These are phyloP conservation scores for Xestia rhomboidea DNA, from an alignment of 2,888 invertebrate species.

Conservation along the genomic window DNA sequence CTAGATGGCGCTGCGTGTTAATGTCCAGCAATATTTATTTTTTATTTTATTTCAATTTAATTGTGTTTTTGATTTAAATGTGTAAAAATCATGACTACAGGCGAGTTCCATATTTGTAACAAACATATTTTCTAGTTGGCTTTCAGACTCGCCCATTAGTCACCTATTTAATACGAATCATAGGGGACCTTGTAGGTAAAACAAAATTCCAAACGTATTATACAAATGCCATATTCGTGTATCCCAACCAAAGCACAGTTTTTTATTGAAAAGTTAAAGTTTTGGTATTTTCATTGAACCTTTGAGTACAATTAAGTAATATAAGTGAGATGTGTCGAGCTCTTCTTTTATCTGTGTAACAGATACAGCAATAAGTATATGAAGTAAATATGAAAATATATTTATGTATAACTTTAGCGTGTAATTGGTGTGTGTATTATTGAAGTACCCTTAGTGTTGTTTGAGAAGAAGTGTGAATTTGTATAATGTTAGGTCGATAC, in stretches of 20 bases:
- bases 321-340: slow-evolving; percentile 87
- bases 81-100: too few relatives aligned
- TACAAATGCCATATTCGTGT: slow-evolving; percentile 69
- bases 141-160: slow-evolving; percentile 49
- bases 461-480: slow-evolving; percentile 72
- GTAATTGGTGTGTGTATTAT: slow-evolving; percentile 74
- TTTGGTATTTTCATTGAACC: slow-evolving; percentile 66
- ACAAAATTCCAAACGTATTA: slow-evolving; percentile 64
- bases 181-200: slow-evolving; percentile 76
- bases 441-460: slow-evolving; percentile 71
- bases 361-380: slow-evolving; percentile 89
- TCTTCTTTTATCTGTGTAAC: slow-evolving; percentile 87
- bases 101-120: slow-evolving; percentile 3
- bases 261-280: slow-evolving; percentile 46
- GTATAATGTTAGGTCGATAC: slow-evolving; percentile 86
- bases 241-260: slow-evolving; percentile 75
- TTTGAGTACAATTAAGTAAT: slow-evolving; percentile 79
- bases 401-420: slow-evolving; percentile 72
- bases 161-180: slow-evolving; percentile 61
- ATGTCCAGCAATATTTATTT: too few relatives aligned
- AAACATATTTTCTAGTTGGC: slow-evolving; percentile 49
- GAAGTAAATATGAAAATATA: slow-evolving; percentile 68
- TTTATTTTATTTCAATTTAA: slow-evolving; percentile 7
- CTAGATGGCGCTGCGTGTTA: too few relatives aligned
- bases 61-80: not conserved